Percentiles rank a stretch among this genome's conserved stretches.
These are phyloP conservation scores for Thysanoteuthis rhombus DNA, from an alignment of 2,888 invertebrate genomes.

Conservation along the genomic window DNA sequence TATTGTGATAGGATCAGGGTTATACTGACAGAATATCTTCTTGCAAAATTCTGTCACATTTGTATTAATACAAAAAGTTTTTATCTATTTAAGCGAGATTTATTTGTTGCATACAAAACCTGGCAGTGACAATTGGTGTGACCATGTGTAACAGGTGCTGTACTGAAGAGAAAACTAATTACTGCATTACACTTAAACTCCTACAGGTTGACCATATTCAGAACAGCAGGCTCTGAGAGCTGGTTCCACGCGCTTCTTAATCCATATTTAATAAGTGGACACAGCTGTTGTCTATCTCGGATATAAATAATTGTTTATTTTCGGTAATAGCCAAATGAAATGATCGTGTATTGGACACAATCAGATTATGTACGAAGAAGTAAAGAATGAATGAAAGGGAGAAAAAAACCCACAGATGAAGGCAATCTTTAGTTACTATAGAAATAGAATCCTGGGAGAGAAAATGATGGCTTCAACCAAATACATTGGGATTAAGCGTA, in stretches of 20 bases:
- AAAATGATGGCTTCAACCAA: neutral
- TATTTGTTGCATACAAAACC: neutral
- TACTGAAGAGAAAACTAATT: neutral
- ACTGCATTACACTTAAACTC: neutral
- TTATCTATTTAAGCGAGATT: neutral
- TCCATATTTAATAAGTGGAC: neutral
- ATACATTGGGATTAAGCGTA: neutral
- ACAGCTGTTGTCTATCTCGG: neutral
- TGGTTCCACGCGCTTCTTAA: neutral
- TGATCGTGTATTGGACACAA: neutral
- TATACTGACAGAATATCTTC: neutral
- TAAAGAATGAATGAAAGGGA: neutral
- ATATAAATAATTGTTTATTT: conserved; percentile 12
- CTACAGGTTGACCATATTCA: neutral
- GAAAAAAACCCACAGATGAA: neutral
- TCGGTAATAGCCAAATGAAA: neutral
- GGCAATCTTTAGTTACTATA: neutral
- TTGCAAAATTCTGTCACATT: neutral
- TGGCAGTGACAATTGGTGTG: neutral
- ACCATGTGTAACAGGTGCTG: neutral
- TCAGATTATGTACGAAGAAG: neutral
- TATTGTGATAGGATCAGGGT: neutral
- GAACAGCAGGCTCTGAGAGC: neutral
- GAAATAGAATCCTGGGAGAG: neutral
- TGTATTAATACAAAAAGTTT: neutral